Percentiles rank a stretch among this genome's conserved stretches.
phyloP scores from a whole-genome alignment of 1,140 invertebrate genomes.

The Antheraea mylitta region DNA sequence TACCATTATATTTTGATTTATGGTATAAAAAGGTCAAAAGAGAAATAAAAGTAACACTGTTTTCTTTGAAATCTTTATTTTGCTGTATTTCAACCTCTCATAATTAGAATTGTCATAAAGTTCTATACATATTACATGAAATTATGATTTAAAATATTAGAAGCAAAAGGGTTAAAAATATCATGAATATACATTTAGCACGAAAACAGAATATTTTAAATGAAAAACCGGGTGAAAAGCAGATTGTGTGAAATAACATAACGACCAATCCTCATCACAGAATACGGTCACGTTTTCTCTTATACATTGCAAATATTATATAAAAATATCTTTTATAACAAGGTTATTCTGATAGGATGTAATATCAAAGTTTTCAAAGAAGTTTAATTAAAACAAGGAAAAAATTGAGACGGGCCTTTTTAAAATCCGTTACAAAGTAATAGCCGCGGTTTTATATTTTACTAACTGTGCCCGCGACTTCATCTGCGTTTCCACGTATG shows the following conservation, averaged over 20 bases:
- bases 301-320: constrained; percentile 1
- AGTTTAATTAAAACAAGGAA: constrained; percentile 6
- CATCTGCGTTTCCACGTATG: no score
- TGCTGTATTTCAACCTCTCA: no score
- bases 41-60: no score
- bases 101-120: no score
- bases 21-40: no score
- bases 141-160: neutral
- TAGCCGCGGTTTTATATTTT: no score
- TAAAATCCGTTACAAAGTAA: neutral
- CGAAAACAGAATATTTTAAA: neutral
- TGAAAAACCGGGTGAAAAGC: neutral
- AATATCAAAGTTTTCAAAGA: neutral
- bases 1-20: no score
- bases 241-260: neutral
- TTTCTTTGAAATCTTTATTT: no score
- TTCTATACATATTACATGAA: no score
- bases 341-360: neutral
- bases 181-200: neutral
- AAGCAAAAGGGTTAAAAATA: neutral
- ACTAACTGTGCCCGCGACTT: no score
- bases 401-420: neutral
- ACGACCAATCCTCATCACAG: constrained; percentile 1
- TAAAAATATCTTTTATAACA: constrained; percentile 6
- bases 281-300: constrained; percentile 10